phyloP scores from a whole-genome alignment of 1,140 invertebrate genomes.

The Pseudomyrmex gracilis region DNA sequence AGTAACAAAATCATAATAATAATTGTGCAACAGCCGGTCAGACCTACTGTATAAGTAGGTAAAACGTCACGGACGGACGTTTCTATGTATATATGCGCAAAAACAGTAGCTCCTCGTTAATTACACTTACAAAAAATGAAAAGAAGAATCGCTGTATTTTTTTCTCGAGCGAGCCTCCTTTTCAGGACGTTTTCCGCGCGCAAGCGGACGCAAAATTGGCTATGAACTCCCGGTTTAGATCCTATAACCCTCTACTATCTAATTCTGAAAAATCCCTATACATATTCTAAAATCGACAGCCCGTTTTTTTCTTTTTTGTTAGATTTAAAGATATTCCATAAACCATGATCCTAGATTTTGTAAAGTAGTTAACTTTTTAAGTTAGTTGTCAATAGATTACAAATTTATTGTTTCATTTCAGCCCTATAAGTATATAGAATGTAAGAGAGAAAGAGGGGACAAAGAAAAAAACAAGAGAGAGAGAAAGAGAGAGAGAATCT shows the following conservation, averaged over 20 bases:
- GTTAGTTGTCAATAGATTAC: neutral
- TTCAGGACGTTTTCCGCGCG: slow-evolving; percentile 16
- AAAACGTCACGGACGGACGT: neutral
- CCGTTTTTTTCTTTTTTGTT: neutral
- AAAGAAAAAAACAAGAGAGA: too few species aligned
- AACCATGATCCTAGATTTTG: slow-evolving; percentile 17
- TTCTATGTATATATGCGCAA: neutral
- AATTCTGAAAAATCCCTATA: slow-evolving; percentile 23
- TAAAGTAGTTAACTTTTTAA: neutral
- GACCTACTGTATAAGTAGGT: neutral
- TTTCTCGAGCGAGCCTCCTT: slow-evolving; percentile 5
- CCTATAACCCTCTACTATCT: slow-evolving; percentile 1
- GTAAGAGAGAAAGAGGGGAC: neutral
- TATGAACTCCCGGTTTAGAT: slow-evolving; percentile 34
- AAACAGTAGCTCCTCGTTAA: slow-evolving; percentile 42
- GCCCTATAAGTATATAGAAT: slow-evolving; percentile 45
- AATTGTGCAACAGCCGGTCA: slow-evolving; percentile 56
- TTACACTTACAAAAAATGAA: slow-evolving; percentile 41
- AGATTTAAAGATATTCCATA: slow-evolving; percentile 18
- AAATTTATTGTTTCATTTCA: slow-evolving; percentile 39
- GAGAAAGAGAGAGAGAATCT: neutral
- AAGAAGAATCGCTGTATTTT: slow-evolving; percentile 28
- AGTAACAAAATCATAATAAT: slow-evolving; percentile 61
- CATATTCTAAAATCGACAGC: neutral
- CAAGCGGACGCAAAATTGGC: slow-evolving; percentile 23